Evolutionary conservation across 2,113 vertebrate species (phyloP).

Genomic region (Xyrauchen texanus): DNA sequence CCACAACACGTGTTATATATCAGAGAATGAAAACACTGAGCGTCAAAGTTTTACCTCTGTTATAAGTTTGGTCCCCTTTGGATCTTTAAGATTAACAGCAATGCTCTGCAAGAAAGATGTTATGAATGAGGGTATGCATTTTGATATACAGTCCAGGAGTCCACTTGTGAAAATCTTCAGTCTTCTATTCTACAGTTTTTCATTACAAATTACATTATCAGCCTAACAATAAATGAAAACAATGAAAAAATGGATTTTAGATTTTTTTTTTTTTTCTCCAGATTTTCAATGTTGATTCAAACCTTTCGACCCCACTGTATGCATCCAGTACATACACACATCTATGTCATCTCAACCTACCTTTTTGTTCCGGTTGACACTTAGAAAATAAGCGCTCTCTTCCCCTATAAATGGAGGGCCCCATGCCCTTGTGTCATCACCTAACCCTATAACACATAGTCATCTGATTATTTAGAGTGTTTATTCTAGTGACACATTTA

Average conservation of each 20-base stretch:
- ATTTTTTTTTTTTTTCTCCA: too few species aligned
- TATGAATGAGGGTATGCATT: not conserved
- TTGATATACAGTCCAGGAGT: too few species aligned
- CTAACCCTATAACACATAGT: slow-evolving; percentile 71
- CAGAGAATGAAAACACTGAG: not conserved
- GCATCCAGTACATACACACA: too few species aligned
- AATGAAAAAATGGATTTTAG: too few species aligned
- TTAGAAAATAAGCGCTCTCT: slow-evolving; percentile 93
- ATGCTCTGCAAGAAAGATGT: slow-evolving; percentile 80
- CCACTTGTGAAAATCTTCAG: too few species aligned
- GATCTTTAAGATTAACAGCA: slow-evolving; percentile 88
- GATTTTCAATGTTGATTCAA: too few species aligned
- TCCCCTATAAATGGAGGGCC: slow-evolving; percentile 86
- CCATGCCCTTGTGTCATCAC: slow-evolving; percentile 93
- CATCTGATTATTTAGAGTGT: not conserved
- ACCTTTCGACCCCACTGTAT: too few species aligned
- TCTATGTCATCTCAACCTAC: slow-evolving; percentile 55
- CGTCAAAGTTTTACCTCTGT: slow-evolving; percentile 76
- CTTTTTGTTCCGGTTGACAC: slow-evolving; percentile 96
- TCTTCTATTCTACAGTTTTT: too few species aligned
- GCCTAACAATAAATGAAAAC: too few species aligned
- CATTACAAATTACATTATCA: too few species aligned
- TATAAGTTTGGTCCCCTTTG: slow-evolving; percentile 80
- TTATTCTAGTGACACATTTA: not conserved
- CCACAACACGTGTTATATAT: not conserved